A percentile compares a stretch with the other conserved stretches of the same genome.
These are phyloP conservation scores for Ellobius talpinus DNA, from an alignment of 2,113 vertebrate species.

Conservation along the genomic window DNA sequence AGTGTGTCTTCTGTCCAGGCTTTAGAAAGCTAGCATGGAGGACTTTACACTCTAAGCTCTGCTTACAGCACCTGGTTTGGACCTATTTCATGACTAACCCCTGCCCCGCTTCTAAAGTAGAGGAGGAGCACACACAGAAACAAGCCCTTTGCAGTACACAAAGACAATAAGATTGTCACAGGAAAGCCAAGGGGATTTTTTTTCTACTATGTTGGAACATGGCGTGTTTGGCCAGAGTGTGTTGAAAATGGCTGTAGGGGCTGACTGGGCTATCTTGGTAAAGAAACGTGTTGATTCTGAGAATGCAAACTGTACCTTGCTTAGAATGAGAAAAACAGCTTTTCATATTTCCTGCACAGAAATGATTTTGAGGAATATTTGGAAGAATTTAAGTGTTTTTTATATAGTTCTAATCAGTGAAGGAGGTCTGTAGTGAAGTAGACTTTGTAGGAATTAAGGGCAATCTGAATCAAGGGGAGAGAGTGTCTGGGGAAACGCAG, in stretches of 20 bases:
- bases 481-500: neutral
- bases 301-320: slow-evolving; percentile 17
- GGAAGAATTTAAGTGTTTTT: slow-evolving; percentile 2
- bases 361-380: slow-evolving; percentile 39
- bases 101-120: neutral
- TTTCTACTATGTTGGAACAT: neutral
- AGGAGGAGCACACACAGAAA: neutral
- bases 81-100: neutral
- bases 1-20: neutral
- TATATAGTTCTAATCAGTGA: slow-evolving; percentile 22
- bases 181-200: neutral
- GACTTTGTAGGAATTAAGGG: slow-evolving; percentile 3
- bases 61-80: neutral
- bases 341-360: slow-evolving; percentile 35
- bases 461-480: neutral
- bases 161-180: neutral
- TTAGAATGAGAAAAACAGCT: slow-evolving; percentile 36
- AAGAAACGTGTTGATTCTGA: slow-evolving; percentile 25
- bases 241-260: slow-evolving; percentile 33
- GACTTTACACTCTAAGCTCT: neutral
- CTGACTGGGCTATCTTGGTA: neutral
- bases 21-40: neutral
- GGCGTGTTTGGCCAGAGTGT: neutral
- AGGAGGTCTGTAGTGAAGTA: neutral
- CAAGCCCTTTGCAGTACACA: neutral